Percentiles rank a stretch among this genome's conserved stretches.
phyloP scores from a whole-genome alignment of 2,113 vertebrate species.

The Speoplatyrhinus poulsoni region DNA sequence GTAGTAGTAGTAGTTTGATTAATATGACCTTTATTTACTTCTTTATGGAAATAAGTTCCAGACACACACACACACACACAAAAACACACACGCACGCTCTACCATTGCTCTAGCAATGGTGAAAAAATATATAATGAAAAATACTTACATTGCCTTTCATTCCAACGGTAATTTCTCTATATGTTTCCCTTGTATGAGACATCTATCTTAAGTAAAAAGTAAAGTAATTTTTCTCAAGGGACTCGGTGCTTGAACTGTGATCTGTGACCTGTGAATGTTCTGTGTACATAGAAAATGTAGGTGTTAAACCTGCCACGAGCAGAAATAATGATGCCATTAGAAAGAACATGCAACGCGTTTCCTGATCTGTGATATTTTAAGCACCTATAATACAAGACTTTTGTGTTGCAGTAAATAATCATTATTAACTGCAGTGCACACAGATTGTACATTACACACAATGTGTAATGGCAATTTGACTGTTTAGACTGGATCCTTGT shows the following conservation, averaged over 20 bases:
- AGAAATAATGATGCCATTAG: neutral
- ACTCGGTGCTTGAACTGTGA: conserved; percentile 22
- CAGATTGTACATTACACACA: no score
- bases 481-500: no score
- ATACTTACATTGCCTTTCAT: no score
- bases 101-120: no score
- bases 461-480: no score
- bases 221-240: neutral
- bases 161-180: neutral
- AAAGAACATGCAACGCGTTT: neutral
- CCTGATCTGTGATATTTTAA: neutral
- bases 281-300: conserved; percentile 2
- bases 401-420: no score
- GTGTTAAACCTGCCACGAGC: neutral
- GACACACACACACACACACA: neutral
- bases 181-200: neutral
- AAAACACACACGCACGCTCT: neutral
- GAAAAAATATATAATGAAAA: no score
- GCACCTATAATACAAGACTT: neutral
- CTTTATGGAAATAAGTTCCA: no score
- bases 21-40: no score
- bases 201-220: neutral
- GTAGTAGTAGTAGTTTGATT: no score
- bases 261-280: neutral
- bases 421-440: no score